Conservation (phyloP, 1,140 invertebrate genomes). For the Coboldia fuscipes region DNA sequence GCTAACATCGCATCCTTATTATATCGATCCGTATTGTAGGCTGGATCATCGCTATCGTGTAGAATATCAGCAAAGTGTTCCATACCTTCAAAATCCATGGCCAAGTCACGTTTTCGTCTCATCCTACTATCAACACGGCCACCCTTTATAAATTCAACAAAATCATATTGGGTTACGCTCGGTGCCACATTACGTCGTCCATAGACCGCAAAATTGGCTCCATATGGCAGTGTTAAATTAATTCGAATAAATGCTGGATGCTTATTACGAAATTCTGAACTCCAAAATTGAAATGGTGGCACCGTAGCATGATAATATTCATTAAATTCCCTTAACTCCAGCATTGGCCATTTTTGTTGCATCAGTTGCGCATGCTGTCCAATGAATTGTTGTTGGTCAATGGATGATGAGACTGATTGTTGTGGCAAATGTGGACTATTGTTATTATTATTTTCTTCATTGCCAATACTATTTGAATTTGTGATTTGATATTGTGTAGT, state of each 20-base stretch:
- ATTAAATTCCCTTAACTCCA: constrained; percentile 61
- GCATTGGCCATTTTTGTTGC: constrained; percentile 50
- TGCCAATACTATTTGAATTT: constrained; percentile 13
- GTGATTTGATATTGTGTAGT: constrained; percentile 16
- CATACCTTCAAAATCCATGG: constrained; percentile 5
- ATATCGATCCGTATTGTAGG: constrained; percentile 15
- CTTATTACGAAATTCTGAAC: constrained; percentile 70
- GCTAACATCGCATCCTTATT: constrained; percentile 13
- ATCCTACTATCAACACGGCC: constrained; percentile 53
- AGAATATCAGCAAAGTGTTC: constrained; percentile 5
- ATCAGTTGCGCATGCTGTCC: constrained; percentile 40
- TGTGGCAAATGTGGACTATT: constrained; percentile 11
- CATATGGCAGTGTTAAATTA: constrained; percentile 75
- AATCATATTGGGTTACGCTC: constrained; percentile 88
- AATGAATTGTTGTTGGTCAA: constrained; percentile 31
- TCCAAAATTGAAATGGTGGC: constrained; percentile 78
- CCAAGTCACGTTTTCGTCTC: constrained; percentile 22
- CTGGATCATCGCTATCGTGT: constrained; percentile 10
- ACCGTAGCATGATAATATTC: constrained; percentile 59
- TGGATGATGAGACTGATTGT: constrained; percentile 29
- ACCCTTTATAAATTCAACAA: constrained; percentile 76
- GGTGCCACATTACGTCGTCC: constrained; percentile 77
- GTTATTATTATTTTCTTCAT: constrained; percentile 1
- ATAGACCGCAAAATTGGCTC: constrained; percentile 84
- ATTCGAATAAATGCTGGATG: constrained; percentile 71